Evolutionary conservation across 1,140 invertebrate species (phyloP).

Genomic region (Euura lappo): DNA sequence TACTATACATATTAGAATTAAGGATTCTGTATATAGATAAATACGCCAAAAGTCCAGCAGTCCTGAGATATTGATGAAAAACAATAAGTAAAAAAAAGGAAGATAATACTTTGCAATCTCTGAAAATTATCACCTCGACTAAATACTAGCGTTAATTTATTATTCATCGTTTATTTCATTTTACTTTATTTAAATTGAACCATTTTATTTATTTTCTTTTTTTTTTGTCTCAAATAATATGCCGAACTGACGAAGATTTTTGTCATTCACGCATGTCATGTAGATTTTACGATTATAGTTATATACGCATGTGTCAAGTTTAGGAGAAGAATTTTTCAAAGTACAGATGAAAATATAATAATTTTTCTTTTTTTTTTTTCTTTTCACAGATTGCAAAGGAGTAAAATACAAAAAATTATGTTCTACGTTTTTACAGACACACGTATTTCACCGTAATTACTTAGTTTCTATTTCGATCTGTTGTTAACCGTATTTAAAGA

Average conservation of each 20-base stretch:
- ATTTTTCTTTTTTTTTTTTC: no score
- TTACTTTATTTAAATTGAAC: conserved; percentile 16
- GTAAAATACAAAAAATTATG: conserved; percentile 7
- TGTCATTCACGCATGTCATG: no score
- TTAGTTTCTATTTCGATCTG: conserved; percentile 4
- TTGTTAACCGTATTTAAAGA: conserved; percentile 9
- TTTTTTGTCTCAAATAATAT: not conserved
- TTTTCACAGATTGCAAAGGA: not conserved
- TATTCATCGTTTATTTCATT: not conserved
- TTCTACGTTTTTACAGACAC: not conserved
- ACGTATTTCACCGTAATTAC: not conserved
- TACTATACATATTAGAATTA: conserved; percentile 30
- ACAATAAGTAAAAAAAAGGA: no score
- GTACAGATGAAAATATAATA: no score
- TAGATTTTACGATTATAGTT: no score
- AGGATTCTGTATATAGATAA: conserved; percentile 10
- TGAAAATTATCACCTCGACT: conserved; percentile 5
- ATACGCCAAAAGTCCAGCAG: not conserved
- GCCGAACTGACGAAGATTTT: no score
- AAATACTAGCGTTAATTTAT: conserved; percentile 6
- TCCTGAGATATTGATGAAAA: conserved; percentile 1
- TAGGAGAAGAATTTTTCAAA: no score
- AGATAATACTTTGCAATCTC: conserved; percentile 21
- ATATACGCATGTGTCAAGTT: no score
- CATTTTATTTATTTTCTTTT: conserved; percentile 20